Percentiles rank a stretch among this genome's conserved stretches.
Evolutionary conservation across 92 coral and sea anemone genomes (phyloP).

Genomic region (Epizoanthus illoricatus): DNA sequence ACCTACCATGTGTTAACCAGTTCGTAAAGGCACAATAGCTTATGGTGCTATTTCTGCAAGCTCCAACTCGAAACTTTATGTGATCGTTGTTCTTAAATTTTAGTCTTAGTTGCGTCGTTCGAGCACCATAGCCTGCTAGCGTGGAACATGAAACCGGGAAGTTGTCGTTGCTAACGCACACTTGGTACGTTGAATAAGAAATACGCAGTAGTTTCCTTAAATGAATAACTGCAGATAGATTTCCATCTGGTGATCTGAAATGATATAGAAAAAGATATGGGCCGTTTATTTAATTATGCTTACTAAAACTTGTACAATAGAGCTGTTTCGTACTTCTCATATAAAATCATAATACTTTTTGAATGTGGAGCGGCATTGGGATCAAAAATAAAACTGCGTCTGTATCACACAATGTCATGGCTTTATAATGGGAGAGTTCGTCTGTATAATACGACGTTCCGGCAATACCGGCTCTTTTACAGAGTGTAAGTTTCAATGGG

Average conservation of each 20-base stretch:
- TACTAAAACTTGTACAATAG: too few species aligned
- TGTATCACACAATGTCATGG: too few species aligned
- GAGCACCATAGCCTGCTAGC: neutral
- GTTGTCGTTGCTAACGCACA: slow-evolving; percentile 6
- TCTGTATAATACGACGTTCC: too few species aligned
- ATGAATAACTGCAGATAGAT: neutral
- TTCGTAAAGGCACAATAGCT: neutral
- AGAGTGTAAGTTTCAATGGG: too few species aligned
- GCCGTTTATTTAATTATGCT: too few species aligned
- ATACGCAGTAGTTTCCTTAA: neutral
- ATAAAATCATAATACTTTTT: too few species aligned
- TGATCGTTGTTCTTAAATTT: slow-evolving; percentile 14
- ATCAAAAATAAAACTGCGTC: too few species aligned
- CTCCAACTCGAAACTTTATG: slow-evolving; percentile 13
- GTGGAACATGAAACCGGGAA: slow-evolving; percentile 20
- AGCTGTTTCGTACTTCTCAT: too few species aligned
- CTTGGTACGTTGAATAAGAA: neutral
- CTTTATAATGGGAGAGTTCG: too few species aligned
- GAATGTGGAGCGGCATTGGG: too few species aligned
- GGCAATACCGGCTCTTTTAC: too few species aligned
- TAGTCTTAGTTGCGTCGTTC: slow-evolving; percentile 4
- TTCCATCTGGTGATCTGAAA: slow-evolving; percentile 9
- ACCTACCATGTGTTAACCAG: slow-evolving; percentile 13
- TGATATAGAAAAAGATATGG: too few species aligned
- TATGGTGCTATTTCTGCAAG: slow-evolving; percentile 3